Conservation (phyloP, 2,797 vertebrate species). For the Centropyge bicolor region DNA sequence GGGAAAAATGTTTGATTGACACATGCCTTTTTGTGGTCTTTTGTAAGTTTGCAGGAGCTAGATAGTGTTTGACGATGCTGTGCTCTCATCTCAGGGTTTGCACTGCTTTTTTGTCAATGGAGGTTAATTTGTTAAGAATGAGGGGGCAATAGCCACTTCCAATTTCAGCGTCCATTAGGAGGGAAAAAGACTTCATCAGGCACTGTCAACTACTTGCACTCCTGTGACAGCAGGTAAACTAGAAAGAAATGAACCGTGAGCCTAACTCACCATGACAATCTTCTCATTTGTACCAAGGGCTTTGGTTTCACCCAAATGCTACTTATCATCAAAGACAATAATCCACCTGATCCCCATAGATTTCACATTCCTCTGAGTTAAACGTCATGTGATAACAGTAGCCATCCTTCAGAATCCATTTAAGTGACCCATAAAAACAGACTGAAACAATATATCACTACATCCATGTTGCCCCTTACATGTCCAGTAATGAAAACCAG, state of each 20-base stretch:
- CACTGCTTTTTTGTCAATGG: neutral
- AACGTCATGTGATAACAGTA: conserved; percentile 72
- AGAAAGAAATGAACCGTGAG: conserved; percentile 20
- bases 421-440: conserved; percentile 25
- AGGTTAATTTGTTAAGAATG: neutral
- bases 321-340: conserved; percentile 78
- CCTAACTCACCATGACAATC: conserved; percentile 56
- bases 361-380: conserved; percentile 76
- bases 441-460: conserved; percentile 12
- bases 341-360: conserved; percentile 78
- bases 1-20: neutral
- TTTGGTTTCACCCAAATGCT: conserved; percentile 65
- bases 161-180: neutral
- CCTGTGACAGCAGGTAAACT: conserved; percentile 41
- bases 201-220: neutral
- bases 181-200: neutral
- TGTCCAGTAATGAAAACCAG: neutral
- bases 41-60: neutral
- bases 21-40: neutral
- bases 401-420: conserved; percentile 52
- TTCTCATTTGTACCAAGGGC: conserved; percentile 56
- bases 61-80: neutral
- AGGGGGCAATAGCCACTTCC: neutral
- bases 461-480: neutral
- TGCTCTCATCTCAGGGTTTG: neutral